Evolutionary conservation across 1,140 invertebrate genomes (phyloP).

Genomic region (Bombus haemorrhoidalis): DNA sequence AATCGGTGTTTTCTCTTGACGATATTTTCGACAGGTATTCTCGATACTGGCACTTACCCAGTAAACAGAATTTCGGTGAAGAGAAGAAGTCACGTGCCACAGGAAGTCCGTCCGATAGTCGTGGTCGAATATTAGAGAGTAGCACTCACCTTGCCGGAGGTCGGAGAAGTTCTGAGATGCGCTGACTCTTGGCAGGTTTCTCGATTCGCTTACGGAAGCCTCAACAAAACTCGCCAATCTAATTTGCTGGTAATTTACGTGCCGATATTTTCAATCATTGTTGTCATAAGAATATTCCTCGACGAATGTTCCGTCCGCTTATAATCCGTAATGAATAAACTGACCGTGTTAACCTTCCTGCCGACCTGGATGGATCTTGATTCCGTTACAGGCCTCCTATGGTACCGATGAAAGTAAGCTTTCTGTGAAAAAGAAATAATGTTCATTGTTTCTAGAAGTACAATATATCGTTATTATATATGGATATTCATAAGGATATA

Average conservation of each 20-base stretch:
- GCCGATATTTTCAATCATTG: constrained; percentile 59
- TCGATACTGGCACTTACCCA: constrained; percentile 13
- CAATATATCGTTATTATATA: neutral
- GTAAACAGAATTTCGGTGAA: neutral
- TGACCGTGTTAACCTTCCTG: neutral
- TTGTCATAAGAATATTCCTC: constrained; percentile 33
- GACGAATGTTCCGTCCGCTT: neutral
- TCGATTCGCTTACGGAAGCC: constrained; percentile 80
- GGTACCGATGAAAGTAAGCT: neutral
- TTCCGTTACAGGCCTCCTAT: neutral
- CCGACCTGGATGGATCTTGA: neutral
- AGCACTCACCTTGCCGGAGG: constrained; percentile 67
- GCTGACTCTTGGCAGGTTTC: constrained; percentile 75
- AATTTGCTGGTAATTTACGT: constrained; percentile 73
- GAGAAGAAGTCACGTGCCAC: constrained; percentile 24
- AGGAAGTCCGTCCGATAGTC: constrained; percentile 1
- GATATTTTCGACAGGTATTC: neutral
- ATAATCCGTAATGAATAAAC: constrained; percentile 6
- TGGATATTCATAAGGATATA: neutral
- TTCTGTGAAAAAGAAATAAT: neutral
- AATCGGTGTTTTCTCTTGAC: neutral
- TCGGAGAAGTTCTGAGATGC: constrained; percentile 71
- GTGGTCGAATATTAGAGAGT: constrained; percentile 21
- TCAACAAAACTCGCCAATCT: constrained; percentile 75
- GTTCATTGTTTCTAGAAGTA: neutral